Conservation (phyloP, 1,140 invertebrate species). For the Alviniconcha marisindica region DNA sequence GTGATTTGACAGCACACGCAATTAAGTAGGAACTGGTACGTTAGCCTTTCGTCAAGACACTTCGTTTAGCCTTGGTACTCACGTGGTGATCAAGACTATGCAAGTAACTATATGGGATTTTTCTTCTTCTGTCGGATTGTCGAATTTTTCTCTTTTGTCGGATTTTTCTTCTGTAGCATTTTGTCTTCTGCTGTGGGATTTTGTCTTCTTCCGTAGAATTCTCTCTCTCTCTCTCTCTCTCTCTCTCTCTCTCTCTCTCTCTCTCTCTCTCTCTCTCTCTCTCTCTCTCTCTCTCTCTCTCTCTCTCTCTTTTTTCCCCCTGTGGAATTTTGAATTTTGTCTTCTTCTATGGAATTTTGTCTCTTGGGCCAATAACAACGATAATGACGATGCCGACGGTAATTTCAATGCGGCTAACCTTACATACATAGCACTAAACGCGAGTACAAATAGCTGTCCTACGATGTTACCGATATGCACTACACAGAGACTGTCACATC, state of each 20-base stretch:
- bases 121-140: background rate
- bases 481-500: no score
- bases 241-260: background rate
- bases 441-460: no score
- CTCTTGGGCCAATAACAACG: no score
- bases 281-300: background rate
- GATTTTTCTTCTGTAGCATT: background rate
- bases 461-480: no score
- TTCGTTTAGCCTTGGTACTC: background rate
- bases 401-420: no score
- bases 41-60: background rate
- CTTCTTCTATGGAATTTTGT: no score
- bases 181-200: background rate
- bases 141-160: background rate
- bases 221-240: conserved; percentile 20
- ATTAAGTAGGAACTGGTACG: background rate
- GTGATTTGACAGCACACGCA: background rate
- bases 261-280: background rate
- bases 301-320: background rate
- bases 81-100: background rate
- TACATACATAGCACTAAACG: no score
- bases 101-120: background rate
- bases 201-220: background rate
- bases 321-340: no score
- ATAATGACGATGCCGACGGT: no score